Conservation (phyloP, 2,888 invertebrate genomes). For the Pseudococcus viburni region DNA sequence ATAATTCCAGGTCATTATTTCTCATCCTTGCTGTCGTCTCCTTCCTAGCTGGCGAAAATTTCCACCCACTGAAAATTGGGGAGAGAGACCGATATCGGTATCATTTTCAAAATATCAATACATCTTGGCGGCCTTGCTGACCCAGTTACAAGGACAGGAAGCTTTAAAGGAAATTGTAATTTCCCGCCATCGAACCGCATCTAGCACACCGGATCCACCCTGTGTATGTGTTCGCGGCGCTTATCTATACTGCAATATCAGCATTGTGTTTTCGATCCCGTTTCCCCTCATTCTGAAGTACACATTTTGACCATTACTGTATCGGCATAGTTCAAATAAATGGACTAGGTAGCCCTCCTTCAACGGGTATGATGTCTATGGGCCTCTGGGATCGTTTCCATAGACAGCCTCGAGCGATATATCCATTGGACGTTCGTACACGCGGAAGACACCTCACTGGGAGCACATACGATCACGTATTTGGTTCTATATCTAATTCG, state of each 20-base stretch:
- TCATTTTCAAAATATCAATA: conserved; percentile 23
- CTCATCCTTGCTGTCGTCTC: too few relatives aligned
- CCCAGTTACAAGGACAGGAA: conserved; percentile 47
- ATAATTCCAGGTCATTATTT: neutral
- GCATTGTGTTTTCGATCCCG: neutral
- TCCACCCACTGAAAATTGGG: neutral
- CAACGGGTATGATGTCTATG: neutral
- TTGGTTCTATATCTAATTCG: neutral
- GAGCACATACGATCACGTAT: conserved; percentile 21
- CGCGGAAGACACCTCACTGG: neutral
- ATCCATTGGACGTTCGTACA: neutral
- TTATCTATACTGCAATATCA: conserved; percentile 6
- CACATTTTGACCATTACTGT: neutral
- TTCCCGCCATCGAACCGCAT: conserved; percentile 31
- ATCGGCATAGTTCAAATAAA: neutral
- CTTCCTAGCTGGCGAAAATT: too few relatives aligned
- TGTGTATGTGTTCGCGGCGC: neutral
- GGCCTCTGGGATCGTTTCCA: neutral
- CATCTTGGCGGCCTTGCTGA: conserved; percentile 25
- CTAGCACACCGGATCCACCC: conserved; percentile 18
- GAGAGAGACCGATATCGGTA: neutral
- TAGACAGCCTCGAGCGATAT: neutral
- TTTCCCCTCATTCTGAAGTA: neutral
- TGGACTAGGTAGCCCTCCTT: neutral
- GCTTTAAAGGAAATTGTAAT: conserved; percentile 45